Base-by-base conservation (phyloP, 2,797 vertebrate genomes). In the Spondyliosoma cantharus region DNA sequence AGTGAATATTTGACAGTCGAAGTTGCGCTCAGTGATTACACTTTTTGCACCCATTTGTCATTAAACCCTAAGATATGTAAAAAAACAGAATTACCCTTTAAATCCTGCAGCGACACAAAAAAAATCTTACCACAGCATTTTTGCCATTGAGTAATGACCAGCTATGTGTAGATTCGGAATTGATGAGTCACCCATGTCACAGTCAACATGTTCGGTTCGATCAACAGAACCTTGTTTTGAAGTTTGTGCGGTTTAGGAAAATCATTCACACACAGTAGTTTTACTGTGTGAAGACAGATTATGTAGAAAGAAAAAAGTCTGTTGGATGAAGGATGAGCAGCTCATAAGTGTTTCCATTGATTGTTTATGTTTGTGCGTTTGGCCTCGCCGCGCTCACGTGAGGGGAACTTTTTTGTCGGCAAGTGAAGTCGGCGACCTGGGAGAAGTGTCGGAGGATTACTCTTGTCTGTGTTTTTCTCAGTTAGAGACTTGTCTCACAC, bases 211-310 rank as follows among this genome's bases (percentile, higher is more conserved):
- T 84, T 43, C 25, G 5, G 48, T 92, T 78, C 49, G 43, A 84
- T 89, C 84, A 90, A 85, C 79, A 81, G 80, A 68, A 74, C 50
- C 86, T 85, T 89, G 80, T 89, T 84, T 76, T 61, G 71, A 80
- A 58, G 58, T 58, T 59, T 29, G 19, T 78, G 66, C 6, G 82
- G 74, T 81, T 86, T 72, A 17, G 85, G 83, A 90, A 87, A 87
- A 80, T 73, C 59, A 63, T 71, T 75, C 58, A 52, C 62, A 52
- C 62, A 45, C 32, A 52, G 73, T 22, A 32, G 32, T 70, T 84
- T 80, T 74, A 68, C 48, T 45, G n/a, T 86, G 88, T 90, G 84
- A 73, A 27, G 58, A 84, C 69, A 6, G 64, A 89, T 89, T 52
- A 67, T 53, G 29, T 78, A 43, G 79, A 81, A 72, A 56, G 32